Evolutionary conservation across 2,113 vertebrate species (phyloP).

Genomic region (Channa maculata): DNA sequence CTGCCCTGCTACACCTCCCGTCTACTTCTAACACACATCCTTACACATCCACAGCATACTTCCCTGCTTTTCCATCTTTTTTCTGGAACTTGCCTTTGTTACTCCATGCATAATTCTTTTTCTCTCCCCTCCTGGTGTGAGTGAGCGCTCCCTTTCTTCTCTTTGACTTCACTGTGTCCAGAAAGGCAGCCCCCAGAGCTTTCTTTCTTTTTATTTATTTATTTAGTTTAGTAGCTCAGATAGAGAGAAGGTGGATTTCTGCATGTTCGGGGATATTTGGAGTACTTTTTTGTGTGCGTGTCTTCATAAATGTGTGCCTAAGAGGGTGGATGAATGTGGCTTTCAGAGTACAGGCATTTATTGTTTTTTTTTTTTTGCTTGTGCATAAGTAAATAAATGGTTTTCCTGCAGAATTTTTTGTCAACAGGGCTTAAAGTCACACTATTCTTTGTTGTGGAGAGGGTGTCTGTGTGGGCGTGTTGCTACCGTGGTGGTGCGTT

Average conservation of each 20-base stretch:
- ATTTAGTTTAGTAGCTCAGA: constrained; percentile 31
- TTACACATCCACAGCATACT: constrained; percentile 3
- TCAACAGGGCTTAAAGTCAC: constrained; percentile 42
- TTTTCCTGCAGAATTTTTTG: constrained; percentile 34
- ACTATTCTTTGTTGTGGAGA: constrained; percentile 13
- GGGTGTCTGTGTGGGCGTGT: neutral
- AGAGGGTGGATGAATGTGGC: constrained; percentile 33
- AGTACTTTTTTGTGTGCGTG: neutral
- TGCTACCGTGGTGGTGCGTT: neutral
- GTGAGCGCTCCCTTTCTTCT: constrained; percentile 59
- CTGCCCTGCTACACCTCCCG: neutral
- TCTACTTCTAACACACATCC: neutral
- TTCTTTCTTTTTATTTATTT: constrained; percentile 26
- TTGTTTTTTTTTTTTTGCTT: neutral
- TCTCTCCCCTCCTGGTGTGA: constrained; percentile 41
- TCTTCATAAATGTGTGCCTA: constrained; percentile 21
- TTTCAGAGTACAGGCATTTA: constrained; percentile 38
- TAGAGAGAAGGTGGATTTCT: constrained; percentile 25
- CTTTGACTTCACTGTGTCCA: constrained; percentile 58
- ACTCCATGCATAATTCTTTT: constrained; percentile 73
- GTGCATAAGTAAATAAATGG: constrained; percentile 10
- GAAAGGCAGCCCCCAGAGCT: constrained; percentile 68
- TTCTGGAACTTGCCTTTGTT: constrained; percentile 57
- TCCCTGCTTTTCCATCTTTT: constrained; percentile 13
- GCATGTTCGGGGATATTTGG: constrained; percentile 9